phyloP scores from a whole-genome alignment of 1,140 invertebrate genomes.

The Antheraea pernyi region DNA sequence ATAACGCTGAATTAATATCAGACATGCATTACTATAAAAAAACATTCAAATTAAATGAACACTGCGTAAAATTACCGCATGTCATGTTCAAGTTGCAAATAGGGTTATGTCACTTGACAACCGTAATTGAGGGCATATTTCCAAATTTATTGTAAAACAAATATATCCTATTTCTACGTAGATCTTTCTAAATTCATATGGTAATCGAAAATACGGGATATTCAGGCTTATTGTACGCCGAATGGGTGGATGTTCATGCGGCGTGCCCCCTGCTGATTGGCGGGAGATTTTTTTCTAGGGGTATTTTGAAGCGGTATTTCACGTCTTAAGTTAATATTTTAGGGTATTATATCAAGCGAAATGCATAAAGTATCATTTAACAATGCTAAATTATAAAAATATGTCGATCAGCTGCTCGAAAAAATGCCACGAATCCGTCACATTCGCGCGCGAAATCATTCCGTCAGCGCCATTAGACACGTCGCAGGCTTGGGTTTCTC shows the following conservation, averaged over 20 bases:
- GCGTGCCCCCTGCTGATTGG: conserved; percentile 75
- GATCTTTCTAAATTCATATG: conserved; percentile 23
- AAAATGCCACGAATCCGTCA: conserved; percentile 77
- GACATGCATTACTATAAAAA: conserved; percentile 18
- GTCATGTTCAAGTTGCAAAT: conserved; percentile 72
- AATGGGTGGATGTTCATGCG: conserved; percentile 38
- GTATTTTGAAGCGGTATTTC: conserved; percentile 38
- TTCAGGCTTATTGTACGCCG: conserved; percentile 32
- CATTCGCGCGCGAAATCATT: conserved; percentile 78
- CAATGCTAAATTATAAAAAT: conserved; percentile 42
- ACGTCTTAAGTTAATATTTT: conserved; percentile 30
- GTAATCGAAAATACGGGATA: conserved; percentile 29
- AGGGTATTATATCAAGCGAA: conserved; percentile 39
- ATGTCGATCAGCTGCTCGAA: conserved; percentile 62
- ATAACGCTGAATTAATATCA: conserved; percentile 37
- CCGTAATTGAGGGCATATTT: conserved; percentile 51
- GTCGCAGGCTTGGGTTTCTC: conserved; percentile 75
- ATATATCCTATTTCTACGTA: conserved; percentile 28
- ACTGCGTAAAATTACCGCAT: conserved; percentile 70
- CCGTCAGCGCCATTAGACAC: conserved; percentile 78
- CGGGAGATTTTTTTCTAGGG: conserved; percentile 66
- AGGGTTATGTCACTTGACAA: conserved; percentile 78
- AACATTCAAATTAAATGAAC: conserved; percentile 35
- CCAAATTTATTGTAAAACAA: conserved; percentile 33
- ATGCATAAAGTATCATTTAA: conserved; percentile 39